Evolutionary conservation across 1,140 invertebrate species (phyloP), one percentile per base, ranked within the genome.

Genomic region (Tetraneura akinire): DNA sequence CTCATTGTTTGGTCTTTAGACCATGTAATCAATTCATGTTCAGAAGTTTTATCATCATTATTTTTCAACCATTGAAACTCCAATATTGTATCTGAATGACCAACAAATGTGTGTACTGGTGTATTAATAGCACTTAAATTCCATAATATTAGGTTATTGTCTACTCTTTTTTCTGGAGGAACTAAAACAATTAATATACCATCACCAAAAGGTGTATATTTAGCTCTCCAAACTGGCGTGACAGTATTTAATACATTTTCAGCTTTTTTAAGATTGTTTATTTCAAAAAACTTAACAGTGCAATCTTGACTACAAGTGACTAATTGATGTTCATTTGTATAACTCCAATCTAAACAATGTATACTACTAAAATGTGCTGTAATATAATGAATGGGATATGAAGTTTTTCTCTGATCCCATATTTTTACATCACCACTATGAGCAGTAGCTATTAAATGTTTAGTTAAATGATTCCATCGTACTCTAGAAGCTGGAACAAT

Each of bases 401-500:
- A 92, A 68, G 91, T 90, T 88, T 97, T 96, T 82, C 96, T 89
- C 83, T 94, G 91, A 86, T 98, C 97, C 96, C 96, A 98, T 82
- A 98, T 91, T 86, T 96, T 92, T 11, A 98, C 90, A 87, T 98
- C 96, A 18, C 95, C 96, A 85, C 97, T 96, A 86, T 98, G 96
- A 68, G 96, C 93, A 60, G 96, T 97, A 1, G 96, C 96, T 82
- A 98, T 87, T 68, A 94, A 88, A 85, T 96, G 89, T 16, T 91
- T 88, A 11, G 92, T 92, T 45, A 96, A 89, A 84, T 92, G 91
- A 86, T 97, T 97, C 92, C 96, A 98, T 85, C 94, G 91, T 0
- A 98, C 96, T 89, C 98, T 95, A 37, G 93, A 94, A 13, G 95
- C 94, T 81, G 96, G 95, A 86, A 94, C 94, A 91, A 84, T 82